Percentiles rank a stretch among this genome's conserved stretches.
Evolutionary conservation across 2,888 invertebrate species (phyloP).

Genomic region (Caenorhabditis becei): DNA sequence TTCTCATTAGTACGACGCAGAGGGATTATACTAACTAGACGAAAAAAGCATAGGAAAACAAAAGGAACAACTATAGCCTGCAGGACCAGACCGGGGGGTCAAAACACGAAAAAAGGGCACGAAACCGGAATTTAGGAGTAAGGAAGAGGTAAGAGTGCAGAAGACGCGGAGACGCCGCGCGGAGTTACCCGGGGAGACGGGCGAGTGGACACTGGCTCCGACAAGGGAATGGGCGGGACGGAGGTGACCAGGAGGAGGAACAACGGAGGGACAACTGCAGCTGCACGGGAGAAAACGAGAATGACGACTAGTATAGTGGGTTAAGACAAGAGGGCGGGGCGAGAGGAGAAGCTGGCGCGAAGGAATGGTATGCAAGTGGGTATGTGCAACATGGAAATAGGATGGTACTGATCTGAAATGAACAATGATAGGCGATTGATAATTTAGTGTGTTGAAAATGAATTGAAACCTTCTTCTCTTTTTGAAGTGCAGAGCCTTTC

Average conservation of each 20-base stretch:
- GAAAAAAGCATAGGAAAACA: not conserved
- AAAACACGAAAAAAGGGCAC: conserved; percentile 30
- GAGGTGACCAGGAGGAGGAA: conserved; percentile 39
- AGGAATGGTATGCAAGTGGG: conserved; percentile 4
- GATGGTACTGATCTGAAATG: too few species aligned
- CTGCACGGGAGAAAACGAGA: conserved; percentile 19
- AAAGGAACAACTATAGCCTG: conserved; percentile 18
- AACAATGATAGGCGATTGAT: too few species aligned
- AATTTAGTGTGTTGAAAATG: too few species aligned
- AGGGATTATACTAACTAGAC: not conserved
- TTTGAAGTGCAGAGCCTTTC: too few species aligned
- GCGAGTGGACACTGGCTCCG: conserved; percentile 36
- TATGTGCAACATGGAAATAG: too few species aligned
- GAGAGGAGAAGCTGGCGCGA: not conserved
- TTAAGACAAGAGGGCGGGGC: conserved; percentile 1
- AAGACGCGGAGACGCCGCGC: conserved; percentile 38
- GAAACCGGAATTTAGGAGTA: conserved; percentile 7
- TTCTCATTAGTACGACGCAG: conserved; percentile 7
- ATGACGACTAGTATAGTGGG: conserved; percentile 37
- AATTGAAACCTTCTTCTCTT: too few species aligned
- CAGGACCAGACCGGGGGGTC: conserved; percentile 14
- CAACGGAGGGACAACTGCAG: conserved; percentile 29
- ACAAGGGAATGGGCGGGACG: conserved; percentile 27
- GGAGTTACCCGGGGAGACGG: conserved; percentile 41
- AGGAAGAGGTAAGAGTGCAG: conserved; percentile 39